Evolutionary conservation across 2,113 vertebrate species (phyloP).

Genomic region (Microcebus tavaratra): DNA sequence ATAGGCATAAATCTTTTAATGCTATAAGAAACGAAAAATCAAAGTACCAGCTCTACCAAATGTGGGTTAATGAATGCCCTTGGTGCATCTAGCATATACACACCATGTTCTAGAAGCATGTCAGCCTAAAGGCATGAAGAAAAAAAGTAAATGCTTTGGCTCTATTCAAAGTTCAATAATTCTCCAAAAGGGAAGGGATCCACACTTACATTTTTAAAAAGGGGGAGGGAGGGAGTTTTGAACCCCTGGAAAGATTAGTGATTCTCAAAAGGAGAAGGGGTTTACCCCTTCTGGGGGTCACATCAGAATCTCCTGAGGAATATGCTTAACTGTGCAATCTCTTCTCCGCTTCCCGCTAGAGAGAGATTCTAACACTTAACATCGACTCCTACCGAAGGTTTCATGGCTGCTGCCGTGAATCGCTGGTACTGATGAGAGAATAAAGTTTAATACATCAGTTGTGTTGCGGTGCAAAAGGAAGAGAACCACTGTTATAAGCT

Average conservation of each 20-base stretch:
- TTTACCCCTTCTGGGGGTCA: not conserved
- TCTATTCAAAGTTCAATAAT: constrained; percentile 15
- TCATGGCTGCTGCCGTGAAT: not conserved
- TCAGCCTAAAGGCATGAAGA: not conserved
- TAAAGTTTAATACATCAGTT: not conserved
- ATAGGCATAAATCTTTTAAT: not conserved
- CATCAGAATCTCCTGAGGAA: not conserved
- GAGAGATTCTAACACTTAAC: not conserved
- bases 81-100: not conserved
- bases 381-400: not conserved
- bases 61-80: not conserved
- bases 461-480: not conserved
- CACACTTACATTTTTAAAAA: too few species aligned
- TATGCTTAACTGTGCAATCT: not conserved
- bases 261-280: not conserved
- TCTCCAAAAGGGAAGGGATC: not conserved
- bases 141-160: not conserved
- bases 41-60: not conserved
- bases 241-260: not conserved
- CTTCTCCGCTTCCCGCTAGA: not conserved
- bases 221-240: not conserved
- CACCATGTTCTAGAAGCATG: not conserved
- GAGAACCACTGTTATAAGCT: not conserved
- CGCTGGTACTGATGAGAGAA: not conserved
- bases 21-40: not conserved